phyloP scores from a whole-genome alignment of 2,113 vertebrate species.

The Pica pica region DNA sequence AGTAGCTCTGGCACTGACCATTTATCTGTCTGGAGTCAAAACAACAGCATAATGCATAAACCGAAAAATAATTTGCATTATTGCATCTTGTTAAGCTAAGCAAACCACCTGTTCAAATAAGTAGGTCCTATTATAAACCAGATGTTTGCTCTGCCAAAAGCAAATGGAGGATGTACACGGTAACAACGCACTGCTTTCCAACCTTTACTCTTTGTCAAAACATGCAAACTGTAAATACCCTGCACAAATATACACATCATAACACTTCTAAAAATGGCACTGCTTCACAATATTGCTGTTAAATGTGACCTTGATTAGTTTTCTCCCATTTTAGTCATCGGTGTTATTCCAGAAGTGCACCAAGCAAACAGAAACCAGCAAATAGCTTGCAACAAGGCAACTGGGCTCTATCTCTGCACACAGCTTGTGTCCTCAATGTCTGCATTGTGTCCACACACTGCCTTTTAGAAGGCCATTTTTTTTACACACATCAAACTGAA shows the following conservation, averaged over 20 bases:
- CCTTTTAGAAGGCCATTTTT: not conserved
- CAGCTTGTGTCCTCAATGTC: not conserved
- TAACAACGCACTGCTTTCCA: not conserved
- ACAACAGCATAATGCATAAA: not conserved
- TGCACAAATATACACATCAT: not conserved
- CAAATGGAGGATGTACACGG: not conserved
- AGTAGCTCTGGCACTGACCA: not conserved
- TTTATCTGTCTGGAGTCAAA: not conserved
- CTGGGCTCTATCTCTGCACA: not conserved
- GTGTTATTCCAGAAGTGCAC: not conserved
- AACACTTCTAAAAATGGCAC: not conserved
- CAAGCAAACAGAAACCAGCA: not conserved
- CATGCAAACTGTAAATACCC: not conserved
- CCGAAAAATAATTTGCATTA: not conserved
- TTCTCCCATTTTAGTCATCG: not conserved
- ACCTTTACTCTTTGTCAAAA: not conserved
- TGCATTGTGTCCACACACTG: not conserved
- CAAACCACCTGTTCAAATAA: conserved; percentile 28
- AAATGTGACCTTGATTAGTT: not conserved
- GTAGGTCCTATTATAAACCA: not conserved
- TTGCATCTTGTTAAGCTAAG: not conserved
- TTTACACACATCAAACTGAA: not conserved
- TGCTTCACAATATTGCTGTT: not conserved
- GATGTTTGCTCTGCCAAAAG: not conserved
- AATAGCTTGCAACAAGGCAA: not conserved